Evolutionary conservation across 2,888 invertebrate genomes (phyloP), one percentile per base, ranked within the genome.

Genomic region (Maniola hyperantus): DNA sequence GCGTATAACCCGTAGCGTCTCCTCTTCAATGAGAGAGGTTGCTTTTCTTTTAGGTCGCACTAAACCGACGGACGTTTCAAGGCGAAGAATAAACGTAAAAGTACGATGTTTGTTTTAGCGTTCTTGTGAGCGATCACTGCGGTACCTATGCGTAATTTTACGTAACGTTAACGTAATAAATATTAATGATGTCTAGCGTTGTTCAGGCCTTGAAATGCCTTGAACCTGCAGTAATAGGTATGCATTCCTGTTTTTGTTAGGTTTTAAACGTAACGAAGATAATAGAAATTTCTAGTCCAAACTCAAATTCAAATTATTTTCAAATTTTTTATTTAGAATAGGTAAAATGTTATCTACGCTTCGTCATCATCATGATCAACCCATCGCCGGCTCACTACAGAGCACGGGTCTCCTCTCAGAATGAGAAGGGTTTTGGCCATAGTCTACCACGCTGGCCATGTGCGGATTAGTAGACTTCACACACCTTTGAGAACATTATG

Each of bases 171-270:
- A 20, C 7, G 11, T 42, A 42, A 57, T 57, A 42, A 57, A 57
- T 42, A 57, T 57, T 57, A 57, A 57, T 55, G 18, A 39, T 57
- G 42, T 20, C 39, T 20, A 57, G 57, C 42, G 20, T 18, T 42
- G 39, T 20, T 18, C 2, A 42, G 10, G 10, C 55, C 39, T 55
- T 55, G 53, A 53, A 53, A 42, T 5, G 10, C 55, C 39, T 55
- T 55, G 53, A 53, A 53, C 15, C 34, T 18, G 18, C 34, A 11
- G 33, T 39, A 11, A 39, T 36, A 33, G n/a, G 1, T 34, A 39
- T 39, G 46, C n/a, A 15, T 46, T 46, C n/a, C 46, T 39, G 10
- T 39, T 39, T 39, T 39, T 11, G 39, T 39, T 8, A 39, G 10
- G 39, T 39, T 39, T 39, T 4, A 11, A 11, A 39, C 11, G 11